Evolutionary conservation across 2,888 invertebrate species (phyloP).

Genomic region (Andrena hattorfiana): DNA sequence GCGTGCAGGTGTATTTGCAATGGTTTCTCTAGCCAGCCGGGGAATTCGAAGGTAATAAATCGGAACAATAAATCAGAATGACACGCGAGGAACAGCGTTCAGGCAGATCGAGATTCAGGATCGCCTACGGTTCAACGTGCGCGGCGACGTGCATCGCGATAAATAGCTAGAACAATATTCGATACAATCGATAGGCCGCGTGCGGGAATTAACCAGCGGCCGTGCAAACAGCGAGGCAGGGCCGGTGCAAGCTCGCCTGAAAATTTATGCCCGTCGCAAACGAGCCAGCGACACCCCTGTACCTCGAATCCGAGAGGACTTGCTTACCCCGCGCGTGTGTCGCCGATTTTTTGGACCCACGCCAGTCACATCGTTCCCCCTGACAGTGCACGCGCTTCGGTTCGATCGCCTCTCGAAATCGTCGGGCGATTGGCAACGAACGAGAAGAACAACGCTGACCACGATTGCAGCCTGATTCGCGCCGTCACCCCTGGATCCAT

Average conservation of each 20-base stretch:
- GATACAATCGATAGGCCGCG: conserved; percentile 31
- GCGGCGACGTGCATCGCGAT: conserved; percentile 21
- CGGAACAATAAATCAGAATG: too few relatives aligned
- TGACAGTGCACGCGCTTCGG: conserved; percentile 8
- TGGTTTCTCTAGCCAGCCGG: too few relatives aligned
- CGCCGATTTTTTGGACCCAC: conserved; percentile 44
- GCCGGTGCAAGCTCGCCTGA: not conserved
- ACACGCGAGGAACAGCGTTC: not conserved
- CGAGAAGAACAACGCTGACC: conserved; percentile 9
- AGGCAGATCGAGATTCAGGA: conserved; percentile 3
- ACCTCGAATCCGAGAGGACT: conserved; percentile 20
- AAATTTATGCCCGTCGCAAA: conserved; percentile 47
- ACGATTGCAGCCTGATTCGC: not conserved
- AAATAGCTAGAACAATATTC: conserved; percentile 47
- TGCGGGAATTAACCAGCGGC: conserved; percentile 20
- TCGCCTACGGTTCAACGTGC: not conserved
- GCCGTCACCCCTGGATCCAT: not conserved
- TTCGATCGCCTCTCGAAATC: conserved; percentile 21
- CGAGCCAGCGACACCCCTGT: conserved; percentile 39
- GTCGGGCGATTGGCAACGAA: conserved; percentile 18
- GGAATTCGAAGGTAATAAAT: too few relatives aligned
- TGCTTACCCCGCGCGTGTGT: conserved; percentile 43
- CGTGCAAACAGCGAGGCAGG: conserved; percentile 33
- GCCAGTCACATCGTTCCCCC: conserved; percentile 38
- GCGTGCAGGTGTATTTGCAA: too few relatives aligned